These are phyloP conservation scores for Lagorchestes hirsutus DNA, from an alignment of 2,797 vertebrate genomes.

Conservation along the genomic window DNA sequence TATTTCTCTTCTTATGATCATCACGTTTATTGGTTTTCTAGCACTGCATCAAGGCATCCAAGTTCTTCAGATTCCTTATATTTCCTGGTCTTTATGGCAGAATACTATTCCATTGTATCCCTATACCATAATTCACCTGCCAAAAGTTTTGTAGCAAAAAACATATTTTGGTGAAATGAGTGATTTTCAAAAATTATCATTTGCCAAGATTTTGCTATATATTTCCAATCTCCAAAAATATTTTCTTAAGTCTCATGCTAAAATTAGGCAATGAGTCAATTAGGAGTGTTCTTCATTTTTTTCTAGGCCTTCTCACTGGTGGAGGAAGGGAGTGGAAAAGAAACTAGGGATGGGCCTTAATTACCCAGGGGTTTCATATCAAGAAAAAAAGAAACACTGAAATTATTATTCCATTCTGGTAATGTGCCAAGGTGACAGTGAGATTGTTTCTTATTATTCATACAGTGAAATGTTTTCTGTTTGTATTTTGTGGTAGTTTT, in stretches of 20 bases:
- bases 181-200: constrained; percentile 29
- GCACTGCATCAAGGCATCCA: constrained; percentile 22
- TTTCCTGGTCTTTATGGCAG: neutral
- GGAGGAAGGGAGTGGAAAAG: neutral
- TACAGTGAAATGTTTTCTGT: neutral
- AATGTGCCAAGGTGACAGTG: neutral
- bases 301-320: constrained; percentile 10
- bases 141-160: constrained; percentile 35
- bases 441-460: neutral
- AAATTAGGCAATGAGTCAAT: constrained; percentile 28
- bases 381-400: neutral
- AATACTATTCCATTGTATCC: neutral
- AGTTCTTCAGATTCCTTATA: constrained; percentile 4
- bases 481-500: neutral
- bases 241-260: constrained; percentile 47
- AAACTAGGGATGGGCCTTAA: constrained; percentile 2
- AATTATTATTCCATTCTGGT: neutral
- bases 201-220: constrained; percentile 10
- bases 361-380: constrained; percentile 27
- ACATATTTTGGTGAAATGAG: constrained; percentile 12
- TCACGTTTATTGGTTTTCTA: constrained; percentile 22
- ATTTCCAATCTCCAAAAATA: constrained; percentile 69
- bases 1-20: constrained; percentile 16
- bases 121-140: neutral
- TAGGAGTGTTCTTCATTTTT: constrained; percentile 24